Evolutionary conservation across 2,888 invertebrate genomes (phyloP).

Genomic region (Andrena hattorfiana): DNA sequence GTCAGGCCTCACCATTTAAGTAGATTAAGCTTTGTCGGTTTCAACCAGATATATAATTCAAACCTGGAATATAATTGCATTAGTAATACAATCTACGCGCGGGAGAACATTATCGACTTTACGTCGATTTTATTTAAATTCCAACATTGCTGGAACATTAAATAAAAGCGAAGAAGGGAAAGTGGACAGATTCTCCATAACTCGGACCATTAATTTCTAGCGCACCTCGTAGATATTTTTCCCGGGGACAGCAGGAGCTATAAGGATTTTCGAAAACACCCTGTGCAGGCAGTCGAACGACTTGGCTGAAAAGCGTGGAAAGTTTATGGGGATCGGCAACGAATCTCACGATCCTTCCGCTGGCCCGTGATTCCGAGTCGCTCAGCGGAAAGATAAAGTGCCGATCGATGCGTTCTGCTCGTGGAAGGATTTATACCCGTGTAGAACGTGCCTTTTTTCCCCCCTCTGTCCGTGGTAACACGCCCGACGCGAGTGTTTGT

Average conservation of each 20-base stretch:
- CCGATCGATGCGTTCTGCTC: constrained; percentile 64
- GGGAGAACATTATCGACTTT: constrained; percentile 57
- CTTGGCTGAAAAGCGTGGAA: constrained; percentile 10
- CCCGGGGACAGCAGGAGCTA: not conserved
- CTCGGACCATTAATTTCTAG: not conserved
- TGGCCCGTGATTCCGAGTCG: constrained; percentile 63
- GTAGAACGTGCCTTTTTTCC: constrained; percentile 11
- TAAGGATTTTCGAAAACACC: too few relatives aligned
- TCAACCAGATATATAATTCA: not conserved
- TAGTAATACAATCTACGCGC: not conserved
- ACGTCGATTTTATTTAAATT: constrained; percentile 73
- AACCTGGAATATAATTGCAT: constrained; percentile 14
- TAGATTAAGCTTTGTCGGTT: not conserved
- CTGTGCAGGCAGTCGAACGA: not conserved
- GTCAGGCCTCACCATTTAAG: not conserved
- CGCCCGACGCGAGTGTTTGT: constrained; percentile 50
- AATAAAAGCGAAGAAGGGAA: constrained; percentile 31
- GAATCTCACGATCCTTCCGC: constrained; percentile 47
- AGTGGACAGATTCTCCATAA: not conserved
- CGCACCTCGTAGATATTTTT: not conserved
- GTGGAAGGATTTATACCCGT: constrained; percentile 62
- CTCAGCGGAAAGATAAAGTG: constrained; percentile 62
- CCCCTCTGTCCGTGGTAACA: constrained; percentile 8
- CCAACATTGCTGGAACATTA: constrained; percentile 17
- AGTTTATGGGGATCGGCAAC: constrained; percentile 52